phyloP scores from a whole-genome alignment of 2,113 vertebrate genomes.

The Aptenodytes patagonicus region DNA sequence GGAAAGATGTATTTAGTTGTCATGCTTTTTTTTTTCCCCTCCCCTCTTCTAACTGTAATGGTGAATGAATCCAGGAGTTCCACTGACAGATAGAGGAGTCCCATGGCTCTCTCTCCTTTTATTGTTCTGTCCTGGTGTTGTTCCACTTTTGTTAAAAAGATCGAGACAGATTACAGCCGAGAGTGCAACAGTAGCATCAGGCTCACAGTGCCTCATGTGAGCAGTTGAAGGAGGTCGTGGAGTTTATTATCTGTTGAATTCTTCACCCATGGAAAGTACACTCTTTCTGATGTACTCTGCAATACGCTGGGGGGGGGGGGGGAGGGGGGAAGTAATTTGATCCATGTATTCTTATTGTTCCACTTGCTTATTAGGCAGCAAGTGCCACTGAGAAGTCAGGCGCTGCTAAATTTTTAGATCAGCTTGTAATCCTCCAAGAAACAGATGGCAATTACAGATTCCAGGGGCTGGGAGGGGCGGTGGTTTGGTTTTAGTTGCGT shows the following conservation, averaged over 20 bases:
- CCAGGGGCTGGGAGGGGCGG: background rate
- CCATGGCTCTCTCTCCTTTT: background rate
- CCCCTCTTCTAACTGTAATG: background rate
- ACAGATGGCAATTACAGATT: constrained; percentile 50
- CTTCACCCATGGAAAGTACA: background rate
- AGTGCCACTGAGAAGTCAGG: background rate
- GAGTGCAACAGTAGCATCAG: background rate
- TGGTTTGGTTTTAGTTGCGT: background rate
- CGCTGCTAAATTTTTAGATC: constrained; percentile 28
- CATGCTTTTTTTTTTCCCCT: fast-evolving
- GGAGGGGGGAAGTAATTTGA: background rate
- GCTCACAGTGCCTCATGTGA: background rate
- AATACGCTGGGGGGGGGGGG: background rate
- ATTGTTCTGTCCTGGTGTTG: background rate
- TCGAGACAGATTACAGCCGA: background rate
- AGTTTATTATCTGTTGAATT: background rate
- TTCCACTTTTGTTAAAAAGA: background rate
- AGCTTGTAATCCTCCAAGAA: constrained; percentile 48
- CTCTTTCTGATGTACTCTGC: background rate
- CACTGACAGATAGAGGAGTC: background rate
- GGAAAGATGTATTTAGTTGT: background rate
- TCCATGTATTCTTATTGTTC: background rate
- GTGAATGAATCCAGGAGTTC: background rate
- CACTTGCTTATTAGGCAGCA: background rate
- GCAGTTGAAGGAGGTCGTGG: background rate